phyloP scores from a whole-genome alignment of 2,797 vertebrate species.

The Clarias platycephalus region DNA sequence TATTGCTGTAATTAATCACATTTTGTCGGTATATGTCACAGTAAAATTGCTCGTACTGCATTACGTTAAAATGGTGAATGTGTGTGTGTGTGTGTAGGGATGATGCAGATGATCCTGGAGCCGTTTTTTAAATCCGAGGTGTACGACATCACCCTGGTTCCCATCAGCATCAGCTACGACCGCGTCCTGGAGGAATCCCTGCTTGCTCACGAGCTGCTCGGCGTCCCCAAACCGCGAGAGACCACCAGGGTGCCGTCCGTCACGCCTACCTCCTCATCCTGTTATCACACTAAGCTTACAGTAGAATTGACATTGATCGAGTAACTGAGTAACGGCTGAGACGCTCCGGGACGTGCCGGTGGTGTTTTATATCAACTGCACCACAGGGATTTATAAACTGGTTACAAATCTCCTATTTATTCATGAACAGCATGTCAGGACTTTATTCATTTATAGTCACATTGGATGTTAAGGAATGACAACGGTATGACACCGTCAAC shows the following conservation, averaged over 20 bases:
- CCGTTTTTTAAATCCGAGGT: conserved; percentile 94
- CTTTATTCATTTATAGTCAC: background rate
- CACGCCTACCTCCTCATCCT: background rate
- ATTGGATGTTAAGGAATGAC: background rate
- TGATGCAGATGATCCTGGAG: conserved; percentile 94
- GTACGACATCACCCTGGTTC: conserved; percentile 88
- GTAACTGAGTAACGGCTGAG: background rate
- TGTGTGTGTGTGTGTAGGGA: conserved; percentile 75
- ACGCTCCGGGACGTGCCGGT: background rate
- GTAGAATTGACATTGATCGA: background rate
- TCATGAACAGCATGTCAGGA: background rate
- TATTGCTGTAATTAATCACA: background rate
- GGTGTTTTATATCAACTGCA: background rate
- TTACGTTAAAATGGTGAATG: background rate
- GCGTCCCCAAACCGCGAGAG: conserved; percentile 92
- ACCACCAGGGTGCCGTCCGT: conserved; percentile 77
- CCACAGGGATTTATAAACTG: background rate
- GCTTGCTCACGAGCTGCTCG: conserved; percentile 88
- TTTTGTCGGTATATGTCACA: background rate
- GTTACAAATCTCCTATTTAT: background rate
- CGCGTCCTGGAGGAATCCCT: conserved; percentile 91
- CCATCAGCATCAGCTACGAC: conserved; percentile 95
- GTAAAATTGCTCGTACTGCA: background rate
- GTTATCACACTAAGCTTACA: background rate
- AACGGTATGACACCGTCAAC: too few species aligned